Base-by-base conservation (phyloP, 1,140 invertebrate species). In the Hylaeus volcanicus region DNA sequence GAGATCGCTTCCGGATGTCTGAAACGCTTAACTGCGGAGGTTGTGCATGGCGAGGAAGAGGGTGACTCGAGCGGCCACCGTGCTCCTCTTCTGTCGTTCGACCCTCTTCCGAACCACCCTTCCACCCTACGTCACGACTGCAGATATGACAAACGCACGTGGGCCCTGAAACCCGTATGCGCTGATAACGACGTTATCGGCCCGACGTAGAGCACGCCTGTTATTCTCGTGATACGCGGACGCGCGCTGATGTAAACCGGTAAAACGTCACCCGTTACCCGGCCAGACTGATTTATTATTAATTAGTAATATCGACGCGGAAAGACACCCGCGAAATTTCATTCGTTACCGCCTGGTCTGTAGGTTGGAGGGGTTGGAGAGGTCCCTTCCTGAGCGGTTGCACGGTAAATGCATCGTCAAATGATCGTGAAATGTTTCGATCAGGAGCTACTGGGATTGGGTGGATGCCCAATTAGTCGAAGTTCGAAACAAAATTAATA, bases 161-260 rank as follows among this genome's bases (percentile, higher is more conserved):
- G 81, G 75, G 48, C 37, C 81, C 69, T 71, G 81, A 41, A 79
- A 79, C 76, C 63, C 76, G 73, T 82, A 78, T 73, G 81, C 81
- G 48, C 81, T 72, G 81, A 82, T 79, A 82, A 79, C 81, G 76
- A 79, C 81, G 81, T 82, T 82, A 82, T 82, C 81, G 69, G 70
- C 12, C n/a, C 76, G 81, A 79, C 81, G n/a, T 74, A 61, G 65
- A 74, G 74, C 76, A 68, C 61, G 56, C 51, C 76, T 61, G 81
- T 79, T 79, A 79, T 79, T 74, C 9, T 8, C 69, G 45, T 5
- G 81, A 73, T 65, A 73, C 53, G 68, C 56, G 26, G 37, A 68
- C 65, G 72, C 14, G 66, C 56, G 51, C 55, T 39, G 72, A 69
- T 41, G 51, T 64, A 55, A 43, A 45, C 68, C 53, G 74, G 43